A percentile compares a stretch with the other conserved stretches of the same genome.
Evolutionary conservation across 2,113 vertebrate genomes (phyloP).

Genomic region (Lagopus muta): DNA sequence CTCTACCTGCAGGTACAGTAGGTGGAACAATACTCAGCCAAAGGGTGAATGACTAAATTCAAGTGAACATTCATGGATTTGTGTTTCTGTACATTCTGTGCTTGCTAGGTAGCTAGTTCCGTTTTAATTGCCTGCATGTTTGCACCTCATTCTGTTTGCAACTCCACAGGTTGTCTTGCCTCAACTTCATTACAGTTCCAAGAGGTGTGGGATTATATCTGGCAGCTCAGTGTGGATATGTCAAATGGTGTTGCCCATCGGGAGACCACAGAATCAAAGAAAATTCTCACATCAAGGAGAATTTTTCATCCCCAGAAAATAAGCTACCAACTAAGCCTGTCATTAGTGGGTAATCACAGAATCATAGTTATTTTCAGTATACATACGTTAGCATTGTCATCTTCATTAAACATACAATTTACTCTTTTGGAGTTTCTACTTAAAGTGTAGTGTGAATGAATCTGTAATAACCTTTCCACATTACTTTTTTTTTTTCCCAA

Average conservation of each 20-base stretch:
- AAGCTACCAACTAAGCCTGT: neutral
- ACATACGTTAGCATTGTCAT: neutral
- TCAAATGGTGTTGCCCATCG: neutral
- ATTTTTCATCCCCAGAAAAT: neutral
- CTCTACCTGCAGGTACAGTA: neutral
- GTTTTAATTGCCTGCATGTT: neutral
- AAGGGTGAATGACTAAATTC: neutral
- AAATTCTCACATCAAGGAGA: neutral
- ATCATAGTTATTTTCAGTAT: neutral
- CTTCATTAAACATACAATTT: neutral
- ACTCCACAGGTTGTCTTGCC: neutral
- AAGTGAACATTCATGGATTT: neutral
- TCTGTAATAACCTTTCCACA: neutral
- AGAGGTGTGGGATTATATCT: neutral
- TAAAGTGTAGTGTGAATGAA: neutral
- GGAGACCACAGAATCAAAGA: neutral
- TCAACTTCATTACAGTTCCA: neutral
- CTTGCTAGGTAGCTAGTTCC: neutral
- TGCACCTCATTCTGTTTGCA: neutral
- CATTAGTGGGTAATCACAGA: neutral
- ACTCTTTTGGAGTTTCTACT: neutral
- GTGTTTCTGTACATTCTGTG: neutral
- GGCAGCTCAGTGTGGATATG: neutral
- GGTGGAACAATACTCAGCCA: neutral
- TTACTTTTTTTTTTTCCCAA: rapidly evolving